A percentile compares a stretch with the other conserved stretches of the same genome.
phyloP scores from a whole-genome alignment of 2,113 vertebrate species.

The Grammomys dolichurus region DNA sequence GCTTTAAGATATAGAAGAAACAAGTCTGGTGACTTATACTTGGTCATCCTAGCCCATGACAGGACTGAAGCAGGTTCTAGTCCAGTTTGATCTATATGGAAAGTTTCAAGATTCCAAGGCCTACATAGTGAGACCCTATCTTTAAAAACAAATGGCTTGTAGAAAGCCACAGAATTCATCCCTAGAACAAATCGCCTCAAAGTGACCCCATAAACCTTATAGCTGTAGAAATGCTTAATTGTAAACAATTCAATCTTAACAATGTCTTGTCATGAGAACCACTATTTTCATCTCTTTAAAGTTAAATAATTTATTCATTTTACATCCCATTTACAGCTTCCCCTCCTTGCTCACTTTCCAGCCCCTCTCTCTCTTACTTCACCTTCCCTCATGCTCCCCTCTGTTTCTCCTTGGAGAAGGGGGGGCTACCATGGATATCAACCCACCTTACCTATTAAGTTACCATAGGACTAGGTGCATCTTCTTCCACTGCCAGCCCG shows the following conservation, averaged over 20 bases:
- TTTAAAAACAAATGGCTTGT: neutral
- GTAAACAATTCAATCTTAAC: conserved; percentile 6
- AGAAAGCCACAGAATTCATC: neutral
- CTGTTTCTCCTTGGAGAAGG: too few relatives aligned
- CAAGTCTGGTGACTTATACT: neutral
- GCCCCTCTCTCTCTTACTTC: too few relatives aligned
- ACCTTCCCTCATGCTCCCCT: too few relatives aligned
- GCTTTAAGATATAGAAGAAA: neutral
- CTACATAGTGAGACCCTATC: neutral
- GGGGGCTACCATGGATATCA: too few relatives aligned
- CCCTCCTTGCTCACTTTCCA: too few relatives aligned
- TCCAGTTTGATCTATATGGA: neutral
- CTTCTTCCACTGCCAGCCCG: too few relatives aligned
- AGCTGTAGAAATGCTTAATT: neutral
- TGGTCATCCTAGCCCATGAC: neutral
- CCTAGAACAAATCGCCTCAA: too few relatives aligned
- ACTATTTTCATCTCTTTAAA: too few relatives aligned
- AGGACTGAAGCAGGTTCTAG: neutral
- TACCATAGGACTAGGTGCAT: too few relatives aligned
- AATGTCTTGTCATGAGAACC: neutral
- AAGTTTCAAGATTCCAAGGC: neutral
- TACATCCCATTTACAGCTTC: too few relatives aligned
- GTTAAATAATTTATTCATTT: too few relatives aligned
- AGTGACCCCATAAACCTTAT: neutral
- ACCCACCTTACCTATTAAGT: too few relatives aligned